Conservation (phyloP, 1,140 invertebrate species). For the Protaetia brevitarsis region DNA sequence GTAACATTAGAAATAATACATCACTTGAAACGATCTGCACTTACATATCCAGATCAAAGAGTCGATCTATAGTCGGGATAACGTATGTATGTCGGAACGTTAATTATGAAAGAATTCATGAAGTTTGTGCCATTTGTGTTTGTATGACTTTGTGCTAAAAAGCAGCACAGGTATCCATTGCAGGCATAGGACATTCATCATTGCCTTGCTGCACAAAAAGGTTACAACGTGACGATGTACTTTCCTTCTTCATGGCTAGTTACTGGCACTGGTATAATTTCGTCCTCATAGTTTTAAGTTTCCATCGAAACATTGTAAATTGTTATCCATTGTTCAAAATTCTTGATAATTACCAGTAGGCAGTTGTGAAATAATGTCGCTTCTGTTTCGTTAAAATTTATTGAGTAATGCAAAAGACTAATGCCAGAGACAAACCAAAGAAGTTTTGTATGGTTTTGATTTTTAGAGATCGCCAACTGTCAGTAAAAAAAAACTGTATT, state of each 20-base stretch:
- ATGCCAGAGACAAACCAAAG: background rate
- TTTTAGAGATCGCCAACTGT: conserved; percentile 2
- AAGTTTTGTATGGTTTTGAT: conserved; percentile 9
- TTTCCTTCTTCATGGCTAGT: conserved; percentile 3
- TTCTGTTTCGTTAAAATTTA: conserved; percentile 4
- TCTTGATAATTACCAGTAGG: background rate
- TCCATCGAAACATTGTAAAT: conserved; percentile 17
- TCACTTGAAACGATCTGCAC: too few species aligned
- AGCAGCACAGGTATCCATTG: too few species aligned
- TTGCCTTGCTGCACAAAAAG: too few species aligned
- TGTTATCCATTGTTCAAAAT: conserved; percentile 7
- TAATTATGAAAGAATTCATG: too few species aligned
- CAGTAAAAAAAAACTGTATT: conserved; percentile 6
- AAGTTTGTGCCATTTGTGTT: too few species aligned
- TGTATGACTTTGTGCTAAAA: too few species aligned
- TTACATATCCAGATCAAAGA: too few species aligned
- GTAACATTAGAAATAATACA: too few species aligned
- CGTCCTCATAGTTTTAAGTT: background rate
- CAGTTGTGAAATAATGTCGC: background rate
- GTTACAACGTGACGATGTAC: background rate
- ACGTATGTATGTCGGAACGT: too few species aligned
- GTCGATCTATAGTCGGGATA: too few species aligned
- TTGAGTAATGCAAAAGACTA: background rate
- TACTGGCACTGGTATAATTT: conserved; percentile 13
- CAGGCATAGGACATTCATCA: too few species aligned